Percentiles rank a stretch among this genome's conserved stretches.
Evolutionary conservation across 1,140 invertebrate genomes (phyloP).

Genomic region (Homalodisca vitripennis): DNA sequence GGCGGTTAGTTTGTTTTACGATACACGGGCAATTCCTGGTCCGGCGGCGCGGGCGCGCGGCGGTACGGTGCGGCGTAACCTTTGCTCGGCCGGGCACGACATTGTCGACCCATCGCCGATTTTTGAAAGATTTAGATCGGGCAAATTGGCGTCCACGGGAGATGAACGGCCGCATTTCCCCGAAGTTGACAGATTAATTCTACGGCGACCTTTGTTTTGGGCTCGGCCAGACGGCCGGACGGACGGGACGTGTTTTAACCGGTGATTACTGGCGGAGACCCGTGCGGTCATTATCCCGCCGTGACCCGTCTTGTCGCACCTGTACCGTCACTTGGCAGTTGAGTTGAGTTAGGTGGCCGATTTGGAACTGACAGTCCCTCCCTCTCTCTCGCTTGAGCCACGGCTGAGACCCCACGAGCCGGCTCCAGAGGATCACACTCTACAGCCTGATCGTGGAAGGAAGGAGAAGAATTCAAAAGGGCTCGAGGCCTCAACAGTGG

Average conservation of each 20-base stretch:
- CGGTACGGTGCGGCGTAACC: too few species aligned
- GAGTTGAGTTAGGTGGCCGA: background rate
- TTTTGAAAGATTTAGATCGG: conserved; percentile 8
- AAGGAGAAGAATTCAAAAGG: too few species aligned
- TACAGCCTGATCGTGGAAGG: too few species aligned
- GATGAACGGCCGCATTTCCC: conserved; percentile 1
- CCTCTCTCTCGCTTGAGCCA: background rate
- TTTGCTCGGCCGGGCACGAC: too few species aligned
- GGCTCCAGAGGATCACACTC: too few species aligned
- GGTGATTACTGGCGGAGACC: too few species aligned
- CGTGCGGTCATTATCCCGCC: conserved; percentile 1
- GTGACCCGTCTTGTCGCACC: conserved; percentile 23
- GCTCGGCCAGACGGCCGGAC: too few species aligned
- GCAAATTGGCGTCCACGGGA: conserved; percentile 9
- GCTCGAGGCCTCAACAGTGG: too few species aligned
- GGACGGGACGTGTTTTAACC: too few species aligned
- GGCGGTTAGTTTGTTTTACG: background rate
- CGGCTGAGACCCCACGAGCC: too few species aligned
- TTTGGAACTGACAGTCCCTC: too few species aligned
- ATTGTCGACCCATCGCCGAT: background rate
- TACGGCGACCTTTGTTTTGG: conserved; percentile 13
- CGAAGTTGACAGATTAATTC: conserved; percentile 19
- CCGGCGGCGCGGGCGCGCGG: too few species aligned
- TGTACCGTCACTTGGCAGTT: background rate
- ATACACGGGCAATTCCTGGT: background rate